These are phyloP conservation scores for Amphiura filiformis DNA, from an alignment of 35 echinoderm and acorn worm genomes.

Conservation along the genomic window DNA sequence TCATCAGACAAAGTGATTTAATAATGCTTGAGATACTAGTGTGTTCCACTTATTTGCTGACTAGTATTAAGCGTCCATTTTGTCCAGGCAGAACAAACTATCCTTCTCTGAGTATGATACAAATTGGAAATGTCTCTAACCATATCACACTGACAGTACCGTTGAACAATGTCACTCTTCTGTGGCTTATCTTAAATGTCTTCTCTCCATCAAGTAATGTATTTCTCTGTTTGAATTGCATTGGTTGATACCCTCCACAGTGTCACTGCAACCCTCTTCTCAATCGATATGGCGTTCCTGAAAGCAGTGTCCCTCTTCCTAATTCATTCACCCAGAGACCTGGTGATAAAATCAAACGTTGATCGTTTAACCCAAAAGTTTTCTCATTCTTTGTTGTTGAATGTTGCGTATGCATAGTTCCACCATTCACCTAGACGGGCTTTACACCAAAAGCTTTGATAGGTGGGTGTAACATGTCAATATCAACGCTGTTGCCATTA, in stretches of 20 bases:
- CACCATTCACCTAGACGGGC: not conserved
- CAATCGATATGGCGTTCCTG: conserved; percentile 20
- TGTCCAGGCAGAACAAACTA: no score
- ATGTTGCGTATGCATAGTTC: not conserved
- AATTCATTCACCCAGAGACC: conserved; percentile 24
- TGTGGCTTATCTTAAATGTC: no score
- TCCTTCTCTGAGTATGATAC: no score
- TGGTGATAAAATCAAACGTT: not conserved
- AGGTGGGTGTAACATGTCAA: not conserved
- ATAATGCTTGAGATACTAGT: no score
- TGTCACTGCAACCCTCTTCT: conserved; percentile 50
- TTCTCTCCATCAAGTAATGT: no score
- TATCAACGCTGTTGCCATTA: not conserved
- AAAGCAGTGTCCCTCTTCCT: conserved; percentile 32
- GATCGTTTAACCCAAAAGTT: not conserved
- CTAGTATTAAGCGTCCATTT: no score
- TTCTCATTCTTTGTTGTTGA: not conserved
- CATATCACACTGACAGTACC: no score
- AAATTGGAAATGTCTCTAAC: no score
- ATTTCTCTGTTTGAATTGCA: no score
- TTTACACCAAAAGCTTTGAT: not conserved
- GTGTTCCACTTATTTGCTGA: no score
- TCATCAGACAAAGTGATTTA: no score
- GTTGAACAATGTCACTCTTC: no score
- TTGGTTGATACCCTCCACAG: conserved; percentile 54